Evolutionary conservation across 1,140 invertebrate species (phyloP).

Genomic region (Leptinotarsa texana): DNA sequence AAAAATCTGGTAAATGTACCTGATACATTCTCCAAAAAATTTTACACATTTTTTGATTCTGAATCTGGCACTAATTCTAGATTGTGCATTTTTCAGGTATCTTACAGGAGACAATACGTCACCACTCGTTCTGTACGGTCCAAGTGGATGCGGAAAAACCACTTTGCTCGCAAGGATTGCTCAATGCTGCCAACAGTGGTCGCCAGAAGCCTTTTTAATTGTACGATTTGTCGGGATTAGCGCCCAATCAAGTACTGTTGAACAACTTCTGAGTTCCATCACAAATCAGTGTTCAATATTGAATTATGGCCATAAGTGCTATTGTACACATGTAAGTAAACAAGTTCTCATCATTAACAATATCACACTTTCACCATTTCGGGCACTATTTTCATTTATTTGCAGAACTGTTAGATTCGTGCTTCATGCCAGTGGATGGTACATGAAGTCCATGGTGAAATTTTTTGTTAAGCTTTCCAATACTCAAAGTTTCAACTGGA

Average conservation of each 20-base stretch:
- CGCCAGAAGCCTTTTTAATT: conserved; percentile 65
- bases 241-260: conserved; percentile 67
- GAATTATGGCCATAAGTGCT: conserved; percentile 62
- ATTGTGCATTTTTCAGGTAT: conserved; percentile 60
- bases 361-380: too few relatives aligned
- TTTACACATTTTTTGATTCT: too few relatives aligned
- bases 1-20: too few relatives aligned
- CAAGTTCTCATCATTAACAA: neutral
- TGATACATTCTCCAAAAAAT: too few relatives aligned
- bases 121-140: conserved; percentile 76
- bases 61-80: too few relatives aligned
- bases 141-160: conserved; percentile 79
- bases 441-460: too few relatives aligned
- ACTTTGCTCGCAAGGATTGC: conserved; percentile 73
- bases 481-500: too few relatives aligned
- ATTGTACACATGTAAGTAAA: conserved; percentile 64
- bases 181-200: conserved; percentile 68
- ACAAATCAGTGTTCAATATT: conserved; percentile 70
- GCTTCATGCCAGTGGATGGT: too few relatives aligned
- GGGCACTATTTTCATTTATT: too few relatives aligned
- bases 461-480: too few relatives aligned
- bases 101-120: conserved; percentile 63
- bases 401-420: too few relatives aligned
- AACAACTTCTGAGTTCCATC: conserved; percentile 68
- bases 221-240: conserved; percentile 71